Evolutionary conservation across 2,113 vertebrate genomes (phyloP).

Genomic region (Limnothrissa miodon): DNA sequence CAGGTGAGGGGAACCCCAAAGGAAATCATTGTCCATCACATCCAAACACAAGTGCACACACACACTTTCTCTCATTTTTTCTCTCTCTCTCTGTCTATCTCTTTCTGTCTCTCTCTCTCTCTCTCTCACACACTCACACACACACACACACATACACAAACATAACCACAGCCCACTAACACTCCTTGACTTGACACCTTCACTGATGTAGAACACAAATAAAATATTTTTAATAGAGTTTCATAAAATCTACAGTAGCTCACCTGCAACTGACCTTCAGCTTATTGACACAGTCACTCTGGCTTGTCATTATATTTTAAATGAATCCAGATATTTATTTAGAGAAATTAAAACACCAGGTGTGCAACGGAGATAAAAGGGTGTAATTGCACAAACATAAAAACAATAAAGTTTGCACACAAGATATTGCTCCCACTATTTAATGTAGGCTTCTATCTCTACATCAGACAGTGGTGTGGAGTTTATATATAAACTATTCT

Average conservation of each 20-base stretch:
- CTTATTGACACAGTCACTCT: background rate
- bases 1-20: constrained; percentile 24
- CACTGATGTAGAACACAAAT: no score
- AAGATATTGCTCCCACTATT: no score
- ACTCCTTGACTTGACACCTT: no score
- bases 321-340: background rate
- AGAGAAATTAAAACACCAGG: no score
- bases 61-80: background rate
- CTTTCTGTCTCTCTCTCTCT: constrained; percentile 4
- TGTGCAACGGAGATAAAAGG: background rate
- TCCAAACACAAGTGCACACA: background rate
- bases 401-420: no score
- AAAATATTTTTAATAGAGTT: no score
- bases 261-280: no score
- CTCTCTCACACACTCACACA: background rate
- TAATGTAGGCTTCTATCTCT: no score
- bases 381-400: background rate
- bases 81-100: background rate
- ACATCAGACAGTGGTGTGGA: no score
- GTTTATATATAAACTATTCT: no score
- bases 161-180: background rate
- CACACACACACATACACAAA: background rate
- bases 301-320: background rate
- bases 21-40: background rate
- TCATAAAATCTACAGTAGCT: no score